Percentiles rank a stretch among this genome's conserved stretches.
Evolutionary conservation across 2,797 vertebrate species (phyloP).

Genomic region (Falco peregrinus): DNA sequence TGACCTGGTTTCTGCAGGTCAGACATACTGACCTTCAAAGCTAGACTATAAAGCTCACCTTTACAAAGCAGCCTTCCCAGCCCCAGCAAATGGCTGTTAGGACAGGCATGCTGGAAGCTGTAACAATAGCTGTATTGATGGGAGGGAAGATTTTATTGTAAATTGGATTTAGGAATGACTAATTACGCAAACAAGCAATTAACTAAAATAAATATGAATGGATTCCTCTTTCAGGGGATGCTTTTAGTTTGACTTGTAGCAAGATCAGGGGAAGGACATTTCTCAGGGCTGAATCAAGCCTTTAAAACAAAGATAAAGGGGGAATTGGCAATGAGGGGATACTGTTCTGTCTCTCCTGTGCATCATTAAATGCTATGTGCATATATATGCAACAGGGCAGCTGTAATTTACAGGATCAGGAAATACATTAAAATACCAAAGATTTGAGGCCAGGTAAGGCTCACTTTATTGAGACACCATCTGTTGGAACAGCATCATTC

Average conservation of each 20-base stretch:
- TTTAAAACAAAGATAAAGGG: constrained; percentile 16
- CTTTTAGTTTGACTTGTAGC: constrained; percentile 13
- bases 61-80: constrained; percentile 5
- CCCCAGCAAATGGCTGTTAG: neutral
- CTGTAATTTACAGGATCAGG: constrained; percentile 48
- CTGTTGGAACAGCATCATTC: neutral
- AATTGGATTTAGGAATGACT: constrained; percentile 24
- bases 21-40: neutral
- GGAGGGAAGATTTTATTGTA: constrained; percentile 32
- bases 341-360: neutral
- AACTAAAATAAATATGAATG: constrained; percentile 45
- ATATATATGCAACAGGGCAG: neutral
- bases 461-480: neutral
- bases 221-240: neutral
- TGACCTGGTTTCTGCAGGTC: constrained; percentile 4
- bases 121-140: constrained; percentile 53
- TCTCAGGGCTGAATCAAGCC: constrained; percentile 1
- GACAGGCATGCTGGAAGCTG: neutral
- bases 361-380: neutral
- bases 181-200: constrained; percentile 63
- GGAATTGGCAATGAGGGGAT: neutral
- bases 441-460: neutral
- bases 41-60: constrained; percentile 12
- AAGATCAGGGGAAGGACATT: neutral
- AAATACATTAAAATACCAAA: constrained; percentile 41